These are phyloP conservation scores for Aphidoletes aphidimyza DNA, from an alignment of 2,888 invertebrate genomes.

Conservation along the genomic window DNA sequence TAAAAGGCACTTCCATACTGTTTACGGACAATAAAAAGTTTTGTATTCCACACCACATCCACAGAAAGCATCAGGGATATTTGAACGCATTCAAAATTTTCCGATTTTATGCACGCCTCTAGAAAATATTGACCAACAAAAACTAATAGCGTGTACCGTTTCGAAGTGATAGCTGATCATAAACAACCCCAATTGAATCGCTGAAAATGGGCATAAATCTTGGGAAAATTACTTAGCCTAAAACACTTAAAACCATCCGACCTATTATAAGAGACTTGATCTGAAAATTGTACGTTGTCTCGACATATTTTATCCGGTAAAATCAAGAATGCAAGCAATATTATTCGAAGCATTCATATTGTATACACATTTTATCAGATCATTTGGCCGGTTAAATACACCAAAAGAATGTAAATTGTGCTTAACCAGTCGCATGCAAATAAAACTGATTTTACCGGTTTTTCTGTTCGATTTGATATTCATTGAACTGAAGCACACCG, in stretches of 20 bases:
- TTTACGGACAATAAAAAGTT: conserved; percentile 38
- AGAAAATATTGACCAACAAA: background rate
- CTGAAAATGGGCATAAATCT: conserved; percentile 12
- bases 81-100: background rate
- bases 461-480: conserved; percentile 36
- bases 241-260: no score
- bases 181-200: conserved; percentile 27
- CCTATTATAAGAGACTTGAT: no score
- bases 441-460: conserved; percentile 24
- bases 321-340: no score
- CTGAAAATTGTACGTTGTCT: no score
- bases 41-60: background rate
- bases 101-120: background rate
- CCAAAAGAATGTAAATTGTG: background rate
- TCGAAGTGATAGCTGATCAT: background rate
- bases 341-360: no score
- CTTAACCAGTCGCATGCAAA: conserved; percentile 12
- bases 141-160: conserved; percentile 16
- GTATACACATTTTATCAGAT: background rate
- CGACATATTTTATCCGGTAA: no score
- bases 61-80: background rate
- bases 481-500: conserved; percentile 24
- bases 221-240: background rate
- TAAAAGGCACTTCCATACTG: background rate
- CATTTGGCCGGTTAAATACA: background rate